Evolutionary conservation across 2,113 vertebrate genomes (phyloP).

Genomic region (Indri indri): DNA sequence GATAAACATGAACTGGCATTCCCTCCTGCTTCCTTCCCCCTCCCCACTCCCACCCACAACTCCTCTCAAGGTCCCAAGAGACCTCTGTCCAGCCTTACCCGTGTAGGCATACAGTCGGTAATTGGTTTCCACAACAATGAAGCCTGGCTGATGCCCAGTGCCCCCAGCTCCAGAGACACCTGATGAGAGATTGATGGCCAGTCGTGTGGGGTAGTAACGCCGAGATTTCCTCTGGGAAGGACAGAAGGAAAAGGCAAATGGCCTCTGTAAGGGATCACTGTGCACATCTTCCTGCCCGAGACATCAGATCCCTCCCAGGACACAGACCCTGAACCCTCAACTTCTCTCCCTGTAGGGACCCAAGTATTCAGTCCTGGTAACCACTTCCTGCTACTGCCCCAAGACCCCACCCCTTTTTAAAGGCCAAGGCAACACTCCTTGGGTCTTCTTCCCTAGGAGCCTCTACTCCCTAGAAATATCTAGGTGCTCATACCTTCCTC

Average conservation of each 20-base stretch:
- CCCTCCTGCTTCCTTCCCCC: not conserved
- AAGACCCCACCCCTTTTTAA: not conserved
- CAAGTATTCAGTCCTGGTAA: not conserved
- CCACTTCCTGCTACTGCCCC: not conserved
- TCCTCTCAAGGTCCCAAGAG: not conserved
- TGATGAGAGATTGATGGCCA: slow-evolving; percentile 93
- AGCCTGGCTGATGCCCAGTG: slow-evolving; percentile 85
- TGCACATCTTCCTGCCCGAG: not conserved
- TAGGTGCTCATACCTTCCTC: slow-evolving; percentile 88
- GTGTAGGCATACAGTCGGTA: slow-evolving; percentile 95
- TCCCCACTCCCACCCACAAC: not conserved
- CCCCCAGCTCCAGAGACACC: slow-evolving; percentile 86
- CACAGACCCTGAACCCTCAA: not conserved
- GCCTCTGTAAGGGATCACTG: not conserved
- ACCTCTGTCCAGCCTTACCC: slow-evolving; percentile 78
- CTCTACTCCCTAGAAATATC: too few relatives aligned
- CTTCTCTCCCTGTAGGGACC: not conserved
- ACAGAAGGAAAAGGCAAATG: not conserved
- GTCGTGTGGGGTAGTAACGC: slow-evolving; percentile 92
- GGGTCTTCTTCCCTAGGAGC: not conserved
- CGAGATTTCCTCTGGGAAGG: slow-evolving; percentile 91
- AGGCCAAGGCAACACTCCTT: not conserved
- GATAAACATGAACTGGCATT: not conserved
- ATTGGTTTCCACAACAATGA: slow-evolving; percentile 94
- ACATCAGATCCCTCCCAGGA: not conserved